Base-by-base conservation (phyloP, 2,888 invertebrate genomes). In the Trachelus stipa region DNA sequence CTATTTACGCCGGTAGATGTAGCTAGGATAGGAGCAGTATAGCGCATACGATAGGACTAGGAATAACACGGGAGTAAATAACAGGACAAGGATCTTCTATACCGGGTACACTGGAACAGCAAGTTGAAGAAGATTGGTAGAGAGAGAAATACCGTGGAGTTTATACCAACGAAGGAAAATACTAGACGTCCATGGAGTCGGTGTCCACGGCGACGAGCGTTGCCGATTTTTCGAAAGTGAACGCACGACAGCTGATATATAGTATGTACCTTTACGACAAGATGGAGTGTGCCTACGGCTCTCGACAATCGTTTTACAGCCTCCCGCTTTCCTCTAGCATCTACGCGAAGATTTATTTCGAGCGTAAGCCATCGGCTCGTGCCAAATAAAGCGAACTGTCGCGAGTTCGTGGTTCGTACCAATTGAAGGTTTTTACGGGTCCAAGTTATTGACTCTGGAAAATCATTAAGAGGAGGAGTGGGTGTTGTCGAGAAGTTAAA, bases 361-460 rank as follows among this genome's bases (percentile, higher is more conserved):
- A 79, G 81, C 81, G 83, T 83, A 86, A 73, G 35, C 74, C 78
- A 74, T 73, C 34, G 74, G 79, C 68, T 79, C 81, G 83, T 84
- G 87, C 86, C 85, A 85, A 85, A 88, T 86, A 83, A 86, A 85
- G 85, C 87, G 87, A 89, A 88, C 88, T 88, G 87, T 88, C 87
- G 86, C 87, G 87, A 85, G 86, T 85, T 83, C 82, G 76, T 81
- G 80, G 82, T 82, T 71, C 71, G 71, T 71, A 0, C 71, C 71
- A 31, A 15, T 34, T 71, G 12, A 34, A 31, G 30, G 12, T 71
- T 12, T 30, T 34, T 31, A 31, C 30, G 23, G 4, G 9, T 71
- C 71, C 71, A 15, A 12, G 30, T 31, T 34, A 34, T 30, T 6
- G 71, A 15, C 71, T 31, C 30, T 71, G 3, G 71, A 30, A 84